Conservation (phyloP, 2,113 vertebrate genomes). For the Melospiza melodia region DNA sequence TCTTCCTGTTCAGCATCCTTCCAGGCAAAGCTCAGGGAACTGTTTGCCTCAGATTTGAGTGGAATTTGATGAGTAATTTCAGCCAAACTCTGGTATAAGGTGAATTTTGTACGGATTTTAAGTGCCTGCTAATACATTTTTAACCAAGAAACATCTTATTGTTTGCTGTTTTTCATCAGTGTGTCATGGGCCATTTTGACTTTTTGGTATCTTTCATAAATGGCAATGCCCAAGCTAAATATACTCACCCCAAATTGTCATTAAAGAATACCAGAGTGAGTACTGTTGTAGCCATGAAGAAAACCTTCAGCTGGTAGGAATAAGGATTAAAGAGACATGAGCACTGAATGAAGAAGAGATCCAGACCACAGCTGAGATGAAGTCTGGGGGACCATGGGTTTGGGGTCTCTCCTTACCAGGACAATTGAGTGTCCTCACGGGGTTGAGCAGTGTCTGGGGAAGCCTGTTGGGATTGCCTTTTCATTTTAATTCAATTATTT, state of each 20-base stretch:
- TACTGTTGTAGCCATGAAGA: neutral
- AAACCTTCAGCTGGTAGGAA: neutral
- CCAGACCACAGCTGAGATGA: neutral
- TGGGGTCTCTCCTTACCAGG: neutral
- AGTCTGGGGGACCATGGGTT: neutral
- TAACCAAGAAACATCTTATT: neutral
- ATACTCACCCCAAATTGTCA: neutral
- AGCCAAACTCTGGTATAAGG: fast-evolving
- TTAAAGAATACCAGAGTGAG: neutral
- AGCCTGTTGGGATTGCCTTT: neutral
- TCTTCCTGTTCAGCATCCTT: neutral
- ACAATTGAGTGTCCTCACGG: neutral
- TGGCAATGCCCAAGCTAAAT: neutral
- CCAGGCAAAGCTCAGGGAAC: neutral
- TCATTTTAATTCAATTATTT: neutral
- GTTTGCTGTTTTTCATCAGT: neutral
- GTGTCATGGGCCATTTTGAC: neutral
- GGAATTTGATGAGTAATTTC: neutral
- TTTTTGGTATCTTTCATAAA: neutral
- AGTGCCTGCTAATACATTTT: neutral
- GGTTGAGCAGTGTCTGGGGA: neutral
- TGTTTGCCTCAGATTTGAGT: neutral
- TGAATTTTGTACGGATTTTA: neutral
- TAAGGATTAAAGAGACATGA: neutral
- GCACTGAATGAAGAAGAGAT: neutral